Conservation (phyloP, 2,797 vertebrate species). For the Anisognathus igniventris region DNA sequence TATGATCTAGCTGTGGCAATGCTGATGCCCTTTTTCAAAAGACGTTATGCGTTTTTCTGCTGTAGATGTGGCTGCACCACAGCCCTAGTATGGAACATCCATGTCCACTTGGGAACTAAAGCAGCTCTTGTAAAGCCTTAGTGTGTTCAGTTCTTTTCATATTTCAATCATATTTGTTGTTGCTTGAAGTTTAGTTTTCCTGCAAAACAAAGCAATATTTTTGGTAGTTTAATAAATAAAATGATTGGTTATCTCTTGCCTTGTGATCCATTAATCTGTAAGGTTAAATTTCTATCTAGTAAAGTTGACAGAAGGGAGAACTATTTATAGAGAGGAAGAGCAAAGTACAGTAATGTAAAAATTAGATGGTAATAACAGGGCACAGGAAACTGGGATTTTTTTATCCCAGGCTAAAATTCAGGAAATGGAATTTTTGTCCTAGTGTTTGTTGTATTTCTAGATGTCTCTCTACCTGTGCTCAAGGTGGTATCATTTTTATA, state of each 20-base stretch:
- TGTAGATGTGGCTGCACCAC: neutral
- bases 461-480: neutral
- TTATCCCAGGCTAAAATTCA: neutral
- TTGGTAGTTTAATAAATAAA: neutral
- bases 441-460: neutral
- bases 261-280: neutral
- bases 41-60: neutral
- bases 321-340: neutral
- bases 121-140: neutral
- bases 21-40: neutral
- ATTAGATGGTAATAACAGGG: neutral
- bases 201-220: neutral
- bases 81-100: fast-evolving
- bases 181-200: neutral
- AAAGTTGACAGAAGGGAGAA: neutral
- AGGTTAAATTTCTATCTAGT: neutral
- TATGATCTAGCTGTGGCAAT: neutral
- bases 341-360: neutral
- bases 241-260: fast-evolving
- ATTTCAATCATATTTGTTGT: neutral
- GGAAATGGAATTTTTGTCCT: neutral
- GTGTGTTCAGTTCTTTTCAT: neutral
- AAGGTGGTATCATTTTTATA: neutral
- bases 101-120: neutral
- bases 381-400: neutral